Evolutionary conservation across 2,888 invertebrate genomes (phyloP).

Genomic region (Entomobrya multifasciata): DNA sequence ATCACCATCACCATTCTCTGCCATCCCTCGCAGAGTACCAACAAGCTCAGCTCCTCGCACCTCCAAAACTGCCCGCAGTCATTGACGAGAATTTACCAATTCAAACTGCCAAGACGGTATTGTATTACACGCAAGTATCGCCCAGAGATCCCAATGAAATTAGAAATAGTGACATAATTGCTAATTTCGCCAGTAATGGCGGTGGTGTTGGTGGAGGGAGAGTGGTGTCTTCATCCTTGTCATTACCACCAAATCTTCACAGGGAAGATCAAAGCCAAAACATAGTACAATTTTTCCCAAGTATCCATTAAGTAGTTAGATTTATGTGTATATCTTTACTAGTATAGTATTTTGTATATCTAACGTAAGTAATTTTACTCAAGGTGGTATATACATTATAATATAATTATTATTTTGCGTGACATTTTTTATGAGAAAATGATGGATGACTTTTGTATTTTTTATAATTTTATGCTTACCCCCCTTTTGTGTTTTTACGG

Average conservation of each 20-base stretch:
- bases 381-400: too few species aligned
- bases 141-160: constrained; percentile 52
- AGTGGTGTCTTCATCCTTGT: constrained; percentile 28
- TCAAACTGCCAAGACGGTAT: constrained; percentile 64
- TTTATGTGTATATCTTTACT: too few species aligned
- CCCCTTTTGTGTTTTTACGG: too few species aligned
- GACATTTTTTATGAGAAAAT: too few species aligned
- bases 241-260: constrained; percentile 25
- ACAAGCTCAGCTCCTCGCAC: constrained; percentile 46
- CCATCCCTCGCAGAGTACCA: constrained; percentile 44
- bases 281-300: constrained; percentile 66
- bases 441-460: not conserved
- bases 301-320: constrained; percentile 24
- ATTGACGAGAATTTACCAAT: constrained; percentile 62
- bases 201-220: not conserved
- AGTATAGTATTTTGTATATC: too few species aligned
- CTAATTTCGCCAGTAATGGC: not conserved
- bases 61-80: constrained; percentile 40
- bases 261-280: constrained; percentile 63
- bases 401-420: too few species aligned
- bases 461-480: not conserved
- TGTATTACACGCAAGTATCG: constrained; percentile 63
- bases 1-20: not conserved
- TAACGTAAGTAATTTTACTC: too few species aligned
- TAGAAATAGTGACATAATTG: not conserved